These are phyloP conservation scores for Argentina silus DNA, from an alignment of 2,797 vertebrate species.

Conservation along the genomic window DNA sequence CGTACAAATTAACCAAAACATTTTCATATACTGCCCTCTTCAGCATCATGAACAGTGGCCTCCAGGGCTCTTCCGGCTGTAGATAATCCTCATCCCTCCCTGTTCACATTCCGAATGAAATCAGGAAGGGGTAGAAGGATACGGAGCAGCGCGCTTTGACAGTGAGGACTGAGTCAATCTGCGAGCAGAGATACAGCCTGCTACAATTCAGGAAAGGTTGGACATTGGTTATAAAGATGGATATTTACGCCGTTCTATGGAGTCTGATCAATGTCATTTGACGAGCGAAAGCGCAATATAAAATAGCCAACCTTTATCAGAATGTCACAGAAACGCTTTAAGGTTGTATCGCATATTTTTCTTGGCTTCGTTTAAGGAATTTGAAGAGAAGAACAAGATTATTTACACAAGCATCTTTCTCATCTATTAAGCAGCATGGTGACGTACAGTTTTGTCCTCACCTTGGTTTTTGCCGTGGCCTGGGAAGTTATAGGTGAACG, in stretches of 20 bases:
- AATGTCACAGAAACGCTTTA: slow-evolving; percentile 54
- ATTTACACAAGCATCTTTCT: neutral
- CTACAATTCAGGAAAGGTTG: neutral
- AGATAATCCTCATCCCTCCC: slow-evolving; percentile 64
- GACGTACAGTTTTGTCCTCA: slow-evolving; percentile 45
- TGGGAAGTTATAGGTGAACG: slow-evolving; percentile 58
- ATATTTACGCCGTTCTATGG: slow-evolving; percentile 15
- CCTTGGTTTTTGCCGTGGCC: slow-evolving; percentile 53
- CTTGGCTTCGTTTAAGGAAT: slow-evolving; percentile 7
- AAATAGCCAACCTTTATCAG: neutral
- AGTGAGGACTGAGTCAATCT: slow-evolving; percentile 13
- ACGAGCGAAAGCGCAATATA: neutral
- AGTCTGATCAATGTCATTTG: neutral
- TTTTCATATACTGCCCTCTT: too few species aligned
- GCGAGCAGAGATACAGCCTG: neutral
- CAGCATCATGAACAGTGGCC: slow-evolving; percentile 34
- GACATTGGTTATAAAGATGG: slow-evolving; percentile 38
- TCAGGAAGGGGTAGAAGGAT: slow-evolving; percentile 42
- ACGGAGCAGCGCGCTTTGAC: slow-evolving; percentile 32
- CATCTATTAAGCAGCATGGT: slow-evolving; percentile 50
- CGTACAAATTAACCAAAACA: too few species aligned
- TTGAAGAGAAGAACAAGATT: neutral
- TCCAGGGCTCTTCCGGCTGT: slow-evolving; percentile 69
- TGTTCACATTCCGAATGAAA: slow-evolving; percentile 51
- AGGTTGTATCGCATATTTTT: slow-evolving; percentile 41